These are phyloP conservation scores for Hemibagrus guttatus DNA, from an alignment of 2,797 vertebrate species.

Conservation along the genomic window DNA sequence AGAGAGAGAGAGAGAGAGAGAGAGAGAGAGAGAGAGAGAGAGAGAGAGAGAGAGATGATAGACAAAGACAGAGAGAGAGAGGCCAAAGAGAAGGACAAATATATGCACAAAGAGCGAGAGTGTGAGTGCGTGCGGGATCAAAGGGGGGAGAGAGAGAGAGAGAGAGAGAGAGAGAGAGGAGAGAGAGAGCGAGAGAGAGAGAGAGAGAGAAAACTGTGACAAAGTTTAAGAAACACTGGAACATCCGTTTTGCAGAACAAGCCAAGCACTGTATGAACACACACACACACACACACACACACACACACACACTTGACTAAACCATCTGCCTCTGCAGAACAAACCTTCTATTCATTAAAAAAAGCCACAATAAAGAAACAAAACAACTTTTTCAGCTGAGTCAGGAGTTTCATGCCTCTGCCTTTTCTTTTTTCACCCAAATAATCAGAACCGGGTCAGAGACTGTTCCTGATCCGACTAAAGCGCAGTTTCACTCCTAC, in stretches of 20 bases:
- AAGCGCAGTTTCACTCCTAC: neutral
- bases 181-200: neutral
- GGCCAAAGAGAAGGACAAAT: neutral
- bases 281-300: slow-evolving; percentile 22
- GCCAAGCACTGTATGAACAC: neutral
- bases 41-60: neutral
- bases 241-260: neutral
- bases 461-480: slow-evolving; percentile 27
- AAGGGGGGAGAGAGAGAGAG: neutral
- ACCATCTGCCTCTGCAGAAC: slow-evolving; percentile 20
- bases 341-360: slow-evolving; percentile 46
- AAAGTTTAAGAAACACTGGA: neutral
- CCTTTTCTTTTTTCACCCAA: neutral
- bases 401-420: slow-evolving; percentile 17
- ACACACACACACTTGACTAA: neutral
- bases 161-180: neutral
- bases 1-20: neutral
- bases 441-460: slow-evolving; percentile 7
- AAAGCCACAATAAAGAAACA: slow-evolving; percentile 39
- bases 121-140: neutral
- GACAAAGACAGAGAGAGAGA: neutral
- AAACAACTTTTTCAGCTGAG: slow-evolving; percentile 27
- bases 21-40: neutral
- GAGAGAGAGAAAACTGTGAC: too few species aligned
- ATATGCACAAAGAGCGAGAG: neutral